phyloP scores from a whole-genome alignment of 2,888 invertebrate species.

The Peribatodes rhomboidaria region DNA sequence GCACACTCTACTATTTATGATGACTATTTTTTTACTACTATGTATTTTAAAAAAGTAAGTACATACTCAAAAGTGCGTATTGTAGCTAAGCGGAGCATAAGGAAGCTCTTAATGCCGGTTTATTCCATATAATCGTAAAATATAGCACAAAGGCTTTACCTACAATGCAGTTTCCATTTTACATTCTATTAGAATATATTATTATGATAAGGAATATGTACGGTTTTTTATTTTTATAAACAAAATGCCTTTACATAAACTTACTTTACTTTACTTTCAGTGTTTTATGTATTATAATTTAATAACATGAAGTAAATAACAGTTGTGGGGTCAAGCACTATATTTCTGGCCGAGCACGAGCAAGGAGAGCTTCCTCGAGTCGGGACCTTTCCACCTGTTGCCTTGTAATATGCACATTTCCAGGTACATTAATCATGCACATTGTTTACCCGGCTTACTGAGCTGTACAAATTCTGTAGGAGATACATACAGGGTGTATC shows the following conservation, averaged over 20 bases:
- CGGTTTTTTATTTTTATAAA: too few relatives aligned
- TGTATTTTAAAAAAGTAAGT: neutral
- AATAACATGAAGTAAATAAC: neutral
- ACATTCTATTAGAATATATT: neutral
- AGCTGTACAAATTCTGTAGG: neutral
- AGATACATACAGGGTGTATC: too few relatives aligned
- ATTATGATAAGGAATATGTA: neutral
- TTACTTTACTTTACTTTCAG: too few relatives aligned
- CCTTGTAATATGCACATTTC: slow-evolving; percentile 19
- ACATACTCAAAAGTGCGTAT: neutral
- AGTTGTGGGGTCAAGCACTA: neutral
- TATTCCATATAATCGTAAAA: too few relatives aligned
- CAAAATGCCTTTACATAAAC: too few relatives aligned
- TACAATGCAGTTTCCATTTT: too few relatives aligned
- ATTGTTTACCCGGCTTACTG: neutral
- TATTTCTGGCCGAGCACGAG: neutral
- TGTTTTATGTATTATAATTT: too few relatives aligned
- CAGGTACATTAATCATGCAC: slow-evolving; percentile 15
- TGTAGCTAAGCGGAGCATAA: neutral
- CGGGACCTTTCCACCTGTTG: slow-evolving; percentile 30
- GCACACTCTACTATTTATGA: neutral
- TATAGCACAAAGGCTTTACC: too few relatives aligned
- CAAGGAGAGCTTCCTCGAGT: slow-evolving; percentile 25
- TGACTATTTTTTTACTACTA: too few relatives aligned
- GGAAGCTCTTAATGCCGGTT: too few relatives aligned